A percentile compares a stretch with the other conserved stretches of the same genome.
These are phyloP conservation scores for Heliconius charithonia DNA, from an alignment of 2,888 invertebrate genomes.

Conservation along the genomic window DNA sequence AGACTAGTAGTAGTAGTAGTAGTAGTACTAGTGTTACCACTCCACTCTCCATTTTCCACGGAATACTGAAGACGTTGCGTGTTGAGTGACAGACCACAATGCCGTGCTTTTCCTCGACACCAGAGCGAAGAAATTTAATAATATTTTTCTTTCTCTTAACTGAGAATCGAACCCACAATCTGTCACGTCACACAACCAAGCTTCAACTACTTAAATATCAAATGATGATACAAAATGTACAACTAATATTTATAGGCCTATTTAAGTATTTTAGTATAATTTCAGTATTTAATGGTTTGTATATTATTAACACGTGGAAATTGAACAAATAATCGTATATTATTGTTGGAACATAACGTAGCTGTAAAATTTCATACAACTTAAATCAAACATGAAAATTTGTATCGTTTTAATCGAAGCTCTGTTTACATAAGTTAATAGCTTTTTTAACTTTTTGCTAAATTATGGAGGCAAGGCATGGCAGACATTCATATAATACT, in stretches of 20 bases:
- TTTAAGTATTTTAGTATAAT: neutral
- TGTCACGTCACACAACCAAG: neutral
- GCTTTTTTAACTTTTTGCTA: neutral
- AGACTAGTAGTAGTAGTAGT: neutral
- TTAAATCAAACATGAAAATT: neutral
- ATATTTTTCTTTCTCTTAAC: neutral
- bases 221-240: no score
- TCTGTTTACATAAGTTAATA: neutral
- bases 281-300: neutral
- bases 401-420: neutral
- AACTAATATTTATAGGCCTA: no score
- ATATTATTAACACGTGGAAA: neutral
- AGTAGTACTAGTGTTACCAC: no score
- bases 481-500: neutral
- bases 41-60: no score
- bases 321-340: neutral
- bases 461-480: no score
- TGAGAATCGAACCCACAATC: neutral
- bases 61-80: neutral
- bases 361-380: neutral
- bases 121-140: neutral
- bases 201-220: no score
- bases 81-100: neutral
- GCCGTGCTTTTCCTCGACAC: neutral
- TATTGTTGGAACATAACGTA: neutral